Evolutionary conservation across 2,797 vertebrate species (phyloP), one percentile per base, ranked within the genome.

Genomic region (Chaetodon trifasciatus): DNA sequence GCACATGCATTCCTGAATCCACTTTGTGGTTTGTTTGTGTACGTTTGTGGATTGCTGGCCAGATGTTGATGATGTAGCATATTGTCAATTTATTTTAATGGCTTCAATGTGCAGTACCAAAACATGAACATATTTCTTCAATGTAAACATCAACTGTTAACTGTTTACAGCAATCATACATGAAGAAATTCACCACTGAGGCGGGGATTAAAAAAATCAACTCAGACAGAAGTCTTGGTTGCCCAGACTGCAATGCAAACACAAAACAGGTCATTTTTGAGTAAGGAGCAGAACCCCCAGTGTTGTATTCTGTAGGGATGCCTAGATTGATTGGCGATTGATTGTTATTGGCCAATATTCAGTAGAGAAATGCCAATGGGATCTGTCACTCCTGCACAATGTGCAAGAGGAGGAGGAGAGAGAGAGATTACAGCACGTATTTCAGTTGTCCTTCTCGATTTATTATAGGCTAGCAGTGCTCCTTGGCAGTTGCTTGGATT

Each of bases 241-340:
- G 17, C 1, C 21, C 13, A n/a, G 15, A 44, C 19, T 74, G 9
- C 37, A 35, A 17, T 46, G 4, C 35, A 67, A 65, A 17, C 28
- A 52, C 16, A 42, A 32, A 57, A 40, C 23, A n/a, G 9, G 6
- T 28, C 68, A 19, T 68, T 76, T 71, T 71, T 37, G 12, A 60
- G 10, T 32, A 40, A 60, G 62, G 17, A 24, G 3, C 32, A 11
- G 37, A 35, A 15, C 19, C 23, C 23, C 11, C 23, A 42, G 47
- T 32, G 17, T 28, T 16, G n/a, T 17, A 40, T 8, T 39, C 44
- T 64, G 28, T 4, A 32, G 28, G 28, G 4, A 32, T 2, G 28
- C 28, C 28, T 28, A 32, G 28, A 32, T 32, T 32, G 28, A 32
- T 32, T 32, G 28, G 28, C 28, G 28, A 32, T 32, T 32, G 28